These are phyloP conservation scores for Kryptopterus vitreolus DNA, from an alignment of 2,797 vertebrate genomes.

Conservation along the genomic window DNA sequence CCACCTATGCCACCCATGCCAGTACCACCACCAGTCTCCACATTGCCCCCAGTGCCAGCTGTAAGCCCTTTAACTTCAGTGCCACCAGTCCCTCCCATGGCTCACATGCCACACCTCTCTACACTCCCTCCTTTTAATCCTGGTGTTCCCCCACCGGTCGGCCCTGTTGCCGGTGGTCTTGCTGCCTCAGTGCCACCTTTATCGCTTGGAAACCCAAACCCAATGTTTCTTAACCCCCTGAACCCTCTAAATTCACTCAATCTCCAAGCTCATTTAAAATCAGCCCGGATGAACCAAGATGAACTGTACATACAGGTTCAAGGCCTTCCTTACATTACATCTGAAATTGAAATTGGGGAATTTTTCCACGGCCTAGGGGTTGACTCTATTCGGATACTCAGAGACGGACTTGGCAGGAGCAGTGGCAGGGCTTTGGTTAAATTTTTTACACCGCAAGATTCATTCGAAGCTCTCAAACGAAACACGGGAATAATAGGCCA, in stretches of 20 bases:
- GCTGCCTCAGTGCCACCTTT: slow-evolving; percentile 82
- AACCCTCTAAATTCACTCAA: slow-evolving; percentile 81
- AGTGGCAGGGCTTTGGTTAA: slow-evolving; percentile 92
- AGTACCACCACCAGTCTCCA: slow-evolving; percentile 88
- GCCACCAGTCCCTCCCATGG: slow-evolving; percentile 88
- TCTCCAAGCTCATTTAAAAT: slow-evolving; percentile 89
- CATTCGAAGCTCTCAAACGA: slow-evolving; percentile 92
- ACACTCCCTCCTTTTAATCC: slow-evolving; percentile 91
- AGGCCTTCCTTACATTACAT: slow-evolving; percentile 90
- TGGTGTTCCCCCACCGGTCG: slow-evolving; percentile 84
- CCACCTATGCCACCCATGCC: slow-evolving; percentile 89
- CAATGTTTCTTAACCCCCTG: slow-evolving; percentile 90
- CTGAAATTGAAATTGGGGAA: slow-evolving; percentile 89
- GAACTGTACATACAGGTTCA: slow-evolving; percentile 90
- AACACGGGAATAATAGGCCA: slow-evolving; percentile 95
- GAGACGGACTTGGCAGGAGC: slow-evolving; percentile 88
- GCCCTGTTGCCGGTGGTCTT: slow-evolving; percentile 84
- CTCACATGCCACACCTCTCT: slow-evolving; percentile 86
- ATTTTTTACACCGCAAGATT: slow-evolving; percentile 93
- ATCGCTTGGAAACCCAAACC: slow-evolving; percentile 85
- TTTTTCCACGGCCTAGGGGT: slow-evolving; percentile 92
- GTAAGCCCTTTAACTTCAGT: slow-evolving; percentile 86
- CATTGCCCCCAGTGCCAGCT: slow-evolving; percentile 86
- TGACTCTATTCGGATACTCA: slow-evolving; percentile 85
- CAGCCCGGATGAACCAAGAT: slow-evolving; percentile 84